Conservation (phyloP, 1,140 invertebrate species). For the Trypoxylus dichotomus region DNA sequence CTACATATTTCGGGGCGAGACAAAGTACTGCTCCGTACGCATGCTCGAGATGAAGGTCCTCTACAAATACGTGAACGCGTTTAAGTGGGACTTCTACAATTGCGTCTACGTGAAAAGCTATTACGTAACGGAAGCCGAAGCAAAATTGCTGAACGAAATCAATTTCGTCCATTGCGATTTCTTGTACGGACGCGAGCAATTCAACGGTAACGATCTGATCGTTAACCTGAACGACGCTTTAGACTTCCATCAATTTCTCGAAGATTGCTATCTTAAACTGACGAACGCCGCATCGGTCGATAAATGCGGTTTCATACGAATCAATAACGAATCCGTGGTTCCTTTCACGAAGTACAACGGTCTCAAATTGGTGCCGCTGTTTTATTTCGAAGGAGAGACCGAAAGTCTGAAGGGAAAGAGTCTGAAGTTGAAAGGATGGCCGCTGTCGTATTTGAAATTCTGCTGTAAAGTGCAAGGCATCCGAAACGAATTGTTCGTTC, state of each 20-base stretch:
- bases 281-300: slow-evolving; percentile 6
- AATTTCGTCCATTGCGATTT: slow-evolving; percentile 27
- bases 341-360: slow-evolving; percentile 29
- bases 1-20: slow-evolving; percentile 16
- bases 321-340: slow-evolving; percentile 77
- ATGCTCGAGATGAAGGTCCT: slow-evolving; percentile 21
- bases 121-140: slow-evolving; percentile 10
- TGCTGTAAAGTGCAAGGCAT: slow-evolving; percentile 59
- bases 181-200: slow-evolving; percentile 5
- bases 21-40: background rate
- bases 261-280: slow-evolving; percentile 19
- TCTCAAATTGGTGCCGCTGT: slow-evolving; percentile 28
- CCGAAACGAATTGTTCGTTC: slow-evolving; percentile 54
- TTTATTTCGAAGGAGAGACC: slow-evolving; percentile 36
- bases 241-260: slow-evolving; percentile 5
- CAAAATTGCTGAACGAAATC: slow-evolving; percentile 23
- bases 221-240: slow-evolving; percentile 13
- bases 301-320: slow-evolving; percentile 75
- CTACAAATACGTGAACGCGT: slow-evolving; percentile 14
- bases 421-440: slow-evolving; percentile 51
- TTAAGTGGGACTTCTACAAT: slow-evolving; percentile 19
- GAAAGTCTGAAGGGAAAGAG: slow-evolving; percentile 29
- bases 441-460: slow-evolving; percentile 58
- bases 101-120: slow-evolving; percentile 24
- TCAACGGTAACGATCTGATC: slow-evolving; percentile 57